Percentiles rank a stretch among this genome's conserved stretches.
Evolutionary conservation across 2,888 invertebrate genomes (phyloP).

Genomic region (Netelia inedita): DNA sequence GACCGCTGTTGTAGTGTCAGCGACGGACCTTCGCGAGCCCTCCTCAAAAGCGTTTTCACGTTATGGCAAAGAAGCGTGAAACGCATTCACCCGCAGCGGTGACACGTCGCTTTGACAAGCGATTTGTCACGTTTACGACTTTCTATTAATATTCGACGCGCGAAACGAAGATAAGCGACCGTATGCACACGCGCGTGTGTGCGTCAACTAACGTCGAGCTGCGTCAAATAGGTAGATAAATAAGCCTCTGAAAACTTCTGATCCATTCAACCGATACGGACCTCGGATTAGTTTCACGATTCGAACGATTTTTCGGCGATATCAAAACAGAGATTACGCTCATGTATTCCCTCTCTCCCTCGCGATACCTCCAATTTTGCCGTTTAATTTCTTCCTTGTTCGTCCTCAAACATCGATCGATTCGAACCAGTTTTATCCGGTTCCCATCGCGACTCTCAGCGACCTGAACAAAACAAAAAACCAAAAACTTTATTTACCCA

Average conservation of each 20-base stretch:
- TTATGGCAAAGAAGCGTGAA: constrained; percentile 21
- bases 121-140: constrained; percentile 77
- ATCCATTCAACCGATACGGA: not conserved
- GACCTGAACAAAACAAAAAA: too few species aligned
- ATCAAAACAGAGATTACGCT: not conserved
- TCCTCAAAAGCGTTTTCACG: not conserved
- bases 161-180: constrained; percentile 29
- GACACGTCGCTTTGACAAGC: constrained; percentile 76
- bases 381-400: too few species aligned
- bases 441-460: too few species aligned
- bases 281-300: constrained; percentile 15
- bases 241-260: constrained; percentile 1
- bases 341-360: constrained; percentile 1
- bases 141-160: constrained; percentile 74
- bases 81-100: constrained; percentile 46
- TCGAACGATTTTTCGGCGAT: constrained; percentile 28
- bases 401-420: too few species aligned
- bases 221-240: constrained; percentile 31
- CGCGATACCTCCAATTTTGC: constrained; percentile 7
- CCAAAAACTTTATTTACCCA: too few species aligned
- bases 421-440: too few species aligned
- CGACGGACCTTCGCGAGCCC: not conserved
- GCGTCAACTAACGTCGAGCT: constrained; percentile 15
- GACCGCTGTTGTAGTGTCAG: not conserved
- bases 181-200: constrained; percentile 42